Base-by-base conservation (phyloP, 2,888 invertebrate species). In the Ctenicera cuprea region DNA sequence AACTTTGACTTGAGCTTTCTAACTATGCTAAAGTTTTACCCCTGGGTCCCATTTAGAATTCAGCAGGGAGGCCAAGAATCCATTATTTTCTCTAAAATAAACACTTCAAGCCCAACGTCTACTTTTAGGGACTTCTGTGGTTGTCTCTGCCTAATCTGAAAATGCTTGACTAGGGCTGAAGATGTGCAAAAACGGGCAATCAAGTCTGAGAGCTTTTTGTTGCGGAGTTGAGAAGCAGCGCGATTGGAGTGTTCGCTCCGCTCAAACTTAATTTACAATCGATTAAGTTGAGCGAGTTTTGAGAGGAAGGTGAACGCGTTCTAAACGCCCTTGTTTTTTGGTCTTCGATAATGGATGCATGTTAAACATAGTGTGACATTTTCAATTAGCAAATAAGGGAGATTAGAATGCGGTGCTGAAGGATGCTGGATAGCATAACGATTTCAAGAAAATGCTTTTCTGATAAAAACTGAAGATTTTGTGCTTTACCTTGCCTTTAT, bases 221-320 rank as follows among this genome's bases (percentile, higher is more conserved):
- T 50, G 52, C 38, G 38, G 30, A 65, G 63, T 48, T 63, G 63
- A 50, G 65, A 52, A 52, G 41, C 30, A 64, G 43, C 18, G 63
- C 48, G 63, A 64, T 64, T 64, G 63, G 65, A 37, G 65, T 38
- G 52, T 65, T 52, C 52, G 41, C 65, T 37, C 52, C 48, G 16
- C 65, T 20, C 37, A 65, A 65, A 65, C 65, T 65, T 65, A 65
- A 65, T 65, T 65, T 65, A 52, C 65, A 37, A 65, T 50, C 65
- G 52, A 65, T 65, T 65, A 65, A 30, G 50, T 52, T 41, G 38
- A 65, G 65, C 48, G 43, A 50, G 30, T 65, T 52, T 65, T 65
- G 50, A 65, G 50, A 52, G 52, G 38, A 41, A 65, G 43, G 30
- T 65, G 48, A 61, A 61, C 61, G 43, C 43, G 61, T 61, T 54